These are phyloP conservation scores for Sparidentex hasta DNA, from an alignment of 2,797 vertebrate species.

Conservation along the genomic window DNA sequence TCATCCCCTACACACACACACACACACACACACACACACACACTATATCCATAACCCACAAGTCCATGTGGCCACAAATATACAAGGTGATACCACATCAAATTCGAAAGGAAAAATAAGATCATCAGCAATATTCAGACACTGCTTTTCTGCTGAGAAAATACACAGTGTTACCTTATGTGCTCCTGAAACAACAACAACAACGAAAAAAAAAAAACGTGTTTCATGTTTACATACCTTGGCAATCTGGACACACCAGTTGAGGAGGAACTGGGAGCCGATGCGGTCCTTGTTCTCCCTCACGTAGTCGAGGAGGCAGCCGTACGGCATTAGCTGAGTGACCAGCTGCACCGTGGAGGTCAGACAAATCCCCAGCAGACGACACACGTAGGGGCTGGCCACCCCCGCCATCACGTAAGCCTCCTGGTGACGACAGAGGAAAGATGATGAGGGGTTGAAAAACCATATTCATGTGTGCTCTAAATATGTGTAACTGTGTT, in stretches of 20 bases:
- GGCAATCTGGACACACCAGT: conserved; percentile 99
- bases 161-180: neutral
- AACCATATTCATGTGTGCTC: neutral
- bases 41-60: conserved; percentile 33
- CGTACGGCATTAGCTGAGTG: conserved; percentile 98
- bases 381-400: conserved; percentile 93
- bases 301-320: conserved; percentile 98
- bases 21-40: too few relatives aligned
- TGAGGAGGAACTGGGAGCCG: conserved; percentile 95
- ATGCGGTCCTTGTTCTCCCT: conserved; percentile 96
- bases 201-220: too few relatives aligned
- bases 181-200: too few relatives aligned
- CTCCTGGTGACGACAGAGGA: conserved; percentile 83
- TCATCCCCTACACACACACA: conserved; percentile 91
- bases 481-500: neutral
- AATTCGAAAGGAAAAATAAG: conserved; percentile 40
- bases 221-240: conserved; percentile 85
- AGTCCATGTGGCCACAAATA: conserved; percentile 44
- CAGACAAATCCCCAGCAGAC: conserved; percentile 96
- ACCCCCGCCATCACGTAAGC: conserved; percentile 99
- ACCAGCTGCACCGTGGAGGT: conserved; percentile 98
- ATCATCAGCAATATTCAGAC: neutral
- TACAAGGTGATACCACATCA: conserved; percentile 44
- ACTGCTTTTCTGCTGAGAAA: neutral
- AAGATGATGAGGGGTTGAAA: neutral